Conservation (phyloP, 1,140 invertebrate species). For the Lanistes nyassanus region DNA sequence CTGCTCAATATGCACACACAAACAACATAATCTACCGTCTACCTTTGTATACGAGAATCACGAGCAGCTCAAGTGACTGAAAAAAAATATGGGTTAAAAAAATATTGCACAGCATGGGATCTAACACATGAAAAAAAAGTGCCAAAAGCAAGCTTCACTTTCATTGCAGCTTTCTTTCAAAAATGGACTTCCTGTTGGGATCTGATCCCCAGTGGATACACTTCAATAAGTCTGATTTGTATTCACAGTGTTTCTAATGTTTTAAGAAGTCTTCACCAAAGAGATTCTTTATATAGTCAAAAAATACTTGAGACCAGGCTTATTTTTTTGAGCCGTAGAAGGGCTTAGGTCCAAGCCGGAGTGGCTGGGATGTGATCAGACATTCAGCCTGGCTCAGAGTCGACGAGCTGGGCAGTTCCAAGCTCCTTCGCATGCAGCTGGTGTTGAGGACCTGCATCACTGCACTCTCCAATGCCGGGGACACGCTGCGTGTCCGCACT, state of each 20-base stretch:
- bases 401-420: constrained; percentile 45
- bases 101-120: constrained; percentile 12
- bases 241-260: neutral
- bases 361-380: constrained; percentile 37
- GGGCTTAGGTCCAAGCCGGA: constrained; percentile 60
- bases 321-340: constrained; percentile 57
- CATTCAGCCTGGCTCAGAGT: constrained; percentile 26
- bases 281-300: neutral
- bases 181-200: neutral
- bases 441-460: constrained; percentile 24
- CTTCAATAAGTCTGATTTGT: neutral
- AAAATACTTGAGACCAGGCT: neutral
- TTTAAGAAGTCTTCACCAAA: neutral
- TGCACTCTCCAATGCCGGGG: constrained; percentile 20
- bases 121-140: neutral
- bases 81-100: neutral
- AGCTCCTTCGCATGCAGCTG: constrained; percentile 42
- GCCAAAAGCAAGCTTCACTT: neutral
- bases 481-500: constrained; percentile 20
- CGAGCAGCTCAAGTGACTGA: neutral
- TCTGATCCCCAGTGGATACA: neutral
- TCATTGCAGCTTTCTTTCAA: neutral
- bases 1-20: neutral
- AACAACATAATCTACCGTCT: neutral
- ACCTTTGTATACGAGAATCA: neutral